Evolutionary conservation across 2,797 vertebrate genomes (phyloP).

Genomic region (Rhinogobio ventralis): DNA sequence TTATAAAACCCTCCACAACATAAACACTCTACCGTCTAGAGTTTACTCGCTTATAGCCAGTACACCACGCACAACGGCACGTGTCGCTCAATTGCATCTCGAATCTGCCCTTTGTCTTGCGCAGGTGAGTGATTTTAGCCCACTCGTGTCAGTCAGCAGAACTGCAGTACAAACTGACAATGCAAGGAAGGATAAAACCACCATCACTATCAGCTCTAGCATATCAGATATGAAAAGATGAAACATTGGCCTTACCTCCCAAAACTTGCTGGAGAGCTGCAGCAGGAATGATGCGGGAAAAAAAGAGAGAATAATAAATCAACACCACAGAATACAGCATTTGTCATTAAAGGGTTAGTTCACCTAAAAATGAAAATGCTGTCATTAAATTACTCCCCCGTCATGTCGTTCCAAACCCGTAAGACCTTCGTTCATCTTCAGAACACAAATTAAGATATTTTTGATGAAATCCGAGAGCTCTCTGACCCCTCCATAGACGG

Average conservation of each 20-base stretch:
- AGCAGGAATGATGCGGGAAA: conserved; percentile 52
- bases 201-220: conserved; percentile 64
- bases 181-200: conserved; percentile 59
- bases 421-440: too few species aligned
- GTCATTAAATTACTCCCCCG: too few species aligned
- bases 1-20: conserved; percentile 25
- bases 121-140: conserved; percentile 45
- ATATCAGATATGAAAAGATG: conserved; percentile 63
- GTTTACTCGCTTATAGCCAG: background rate
- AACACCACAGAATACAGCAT: conserved; percentile 37
- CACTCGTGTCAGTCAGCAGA: conserved; percentile 78
- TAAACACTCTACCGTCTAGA: conserved; percentile 3
- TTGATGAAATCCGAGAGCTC: too few species aligned
- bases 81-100: background rate
- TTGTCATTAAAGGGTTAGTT: background rate
- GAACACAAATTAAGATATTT: too few species aligned
- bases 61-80: background rate
- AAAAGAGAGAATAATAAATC: conserved; percentile 51
- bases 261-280: conserved; percentile 80
- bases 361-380: too few species aligned
- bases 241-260: conserved; percentile 80
- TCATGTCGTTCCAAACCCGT: too few species aligned
- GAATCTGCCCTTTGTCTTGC: conserved; percentile 62
- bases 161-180: conserved; percentile 84
- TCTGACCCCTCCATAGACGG: too few species aligned